Conservation (phyloP, 2,888 invertebrate genomes). For the Copidosoma aretas region DNA sequence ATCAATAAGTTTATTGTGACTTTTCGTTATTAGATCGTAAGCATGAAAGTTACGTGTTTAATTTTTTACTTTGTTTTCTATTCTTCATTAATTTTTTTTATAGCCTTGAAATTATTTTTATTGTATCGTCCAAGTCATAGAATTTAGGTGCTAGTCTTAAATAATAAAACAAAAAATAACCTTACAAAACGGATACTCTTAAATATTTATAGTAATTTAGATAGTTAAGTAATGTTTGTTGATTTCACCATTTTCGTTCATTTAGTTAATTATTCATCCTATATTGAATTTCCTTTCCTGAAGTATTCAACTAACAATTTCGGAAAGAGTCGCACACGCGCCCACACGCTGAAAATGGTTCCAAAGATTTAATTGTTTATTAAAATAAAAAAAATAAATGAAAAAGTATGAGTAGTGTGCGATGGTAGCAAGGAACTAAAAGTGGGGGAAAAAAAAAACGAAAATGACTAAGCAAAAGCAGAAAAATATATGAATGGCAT, state of each 20-base stretch:
- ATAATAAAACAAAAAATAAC: constrained; percentile 4
- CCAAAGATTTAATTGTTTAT: constrained; percentile 16
- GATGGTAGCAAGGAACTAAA: background rate
- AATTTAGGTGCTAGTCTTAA: constrained; percentile 42
- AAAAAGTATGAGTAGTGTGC: constrained; percentile 21
- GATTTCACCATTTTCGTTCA: no score
- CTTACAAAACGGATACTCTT: no score
- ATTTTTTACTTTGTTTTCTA: no score
- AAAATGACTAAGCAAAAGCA: constrained; percentile 27
- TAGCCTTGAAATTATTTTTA: constrained; percentile 17
- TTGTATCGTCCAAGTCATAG: constrained; percentile 29
- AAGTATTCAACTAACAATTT: constrained; percentile 4
- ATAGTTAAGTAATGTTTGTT: no score
- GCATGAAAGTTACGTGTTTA: no score
- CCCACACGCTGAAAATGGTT: constrained; percentile 55
- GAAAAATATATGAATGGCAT: constrained; percentile 43
- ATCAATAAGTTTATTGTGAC: no score
- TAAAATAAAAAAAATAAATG: background rate
- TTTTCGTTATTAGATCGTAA: no score
- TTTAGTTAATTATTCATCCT: constrained; percentile 1
- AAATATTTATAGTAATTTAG: no score
- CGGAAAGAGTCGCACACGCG: constrained; percentile 58
- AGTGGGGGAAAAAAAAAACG: constrained; percentile 19
- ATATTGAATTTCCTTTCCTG: constrained; percentile 11
- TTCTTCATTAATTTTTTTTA: background rate